phyloP scores from a whole-genome alignment of 2,888 invertebrate species.

The Therioaphis trifolii region DNA sequence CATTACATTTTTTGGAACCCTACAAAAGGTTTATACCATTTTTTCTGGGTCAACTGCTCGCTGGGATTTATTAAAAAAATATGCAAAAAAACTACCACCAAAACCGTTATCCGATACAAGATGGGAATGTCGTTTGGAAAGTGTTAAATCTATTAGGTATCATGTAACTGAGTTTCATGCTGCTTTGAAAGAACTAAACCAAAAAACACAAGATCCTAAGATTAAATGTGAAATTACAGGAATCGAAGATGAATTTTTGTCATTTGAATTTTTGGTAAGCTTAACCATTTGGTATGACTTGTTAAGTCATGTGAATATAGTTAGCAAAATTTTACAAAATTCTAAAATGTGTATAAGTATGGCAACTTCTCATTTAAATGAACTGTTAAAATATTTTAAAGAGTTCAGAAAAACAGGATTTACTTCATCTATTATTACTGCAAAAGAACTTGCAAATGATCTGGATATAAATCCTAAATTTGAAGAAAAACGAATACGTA shows the following conservation, averaged over 20 bases:
- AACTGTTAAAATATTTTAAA: constrained; percentile 16
- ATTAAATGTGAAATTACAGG: constrained; percentile 10
- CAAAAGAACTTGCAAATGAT: constrained; percentile 23
- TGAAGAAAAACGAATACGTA: constrained; percentile 4
- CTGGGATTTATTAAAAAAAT: constrained; percentile 9
- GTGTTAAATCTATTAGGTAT: constrained; percentile 13
- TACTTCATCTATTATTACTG: background rate
- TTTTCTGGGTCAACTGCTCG: constrained; percentile 6
- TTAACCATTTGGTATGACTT: constrained; percentile 14
- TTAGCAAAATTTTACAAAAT: constrained; percentile 13
- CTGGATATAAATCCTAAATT: background rate
- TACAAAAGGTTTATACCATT: background rate
- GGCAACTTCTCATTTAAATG: constrained; percentile 13
- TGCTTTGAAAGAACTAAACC: background rate
- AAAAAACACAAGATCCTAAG: background rate
- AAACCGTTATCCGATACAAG: background rate
- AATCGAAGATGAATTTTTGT: constrained; percentile 18
- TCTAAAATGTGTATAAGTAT: constrained; percentile 23
- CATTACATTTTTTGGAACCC: background rate
- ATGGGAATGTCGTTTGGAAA: background rate
- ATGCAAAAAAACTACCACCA: constrained; percentile 11
- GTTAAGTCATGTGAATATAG: constrained; percentile 6
- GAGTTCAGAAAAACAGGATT: constrained; percentile 5
- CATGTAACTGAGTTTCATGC: background rate
- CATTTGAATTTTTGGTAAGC: background rate